A percentile compares a stretch with the other conserved stretches of the same genome.
Evolutionary conservation across 2,888 invertebrate species (phyloP).

Genomic region (Erpobdella octoculata): DNA sequence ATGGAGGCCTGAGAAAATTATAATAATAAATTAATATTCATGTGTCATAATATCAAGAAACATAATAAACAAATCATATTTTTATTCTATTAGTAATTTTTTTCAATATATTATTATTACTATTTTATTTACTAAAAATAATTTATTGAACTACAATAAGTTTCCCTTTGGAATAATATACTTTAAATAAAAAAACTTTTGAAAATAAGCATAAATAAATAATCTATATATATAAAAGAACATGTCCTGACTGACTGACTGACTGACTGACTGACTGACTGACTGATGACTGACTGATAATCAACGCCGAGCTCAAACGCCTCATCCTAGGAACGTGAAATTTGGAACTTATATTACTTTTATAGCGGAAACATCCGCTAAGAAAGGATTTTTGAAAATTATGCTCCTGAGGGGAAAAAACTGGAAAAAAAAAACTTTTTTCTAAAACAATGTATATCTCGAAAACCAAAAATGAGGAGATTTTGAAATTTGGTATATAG

Average conservation of each 20-base stretch:
- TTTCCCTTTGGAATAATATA: not conserved
- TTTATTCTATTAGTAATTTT: not conserved
- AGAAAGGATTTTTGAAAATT: no score
- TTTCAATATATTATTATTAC: not conserved
- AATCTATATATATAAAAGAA: not conserved
- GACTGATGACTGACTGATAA: no score
- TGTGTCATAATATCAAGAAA: not conserved
- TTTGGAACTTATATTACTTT: no score
- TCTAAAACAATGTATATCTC: no score
- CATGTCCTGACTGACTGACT: not conserved
- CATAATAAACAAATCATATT: not conserved
- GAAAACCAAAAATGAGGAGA: no score
- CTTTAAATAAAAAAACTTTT: not conserved
- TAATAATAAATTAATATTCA: not conserved
- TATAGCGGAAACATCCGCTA: no score
- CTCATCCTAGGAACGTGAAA: no score
- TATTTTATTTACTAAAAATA: not conserved
- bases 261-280: constrained; percentile 14
- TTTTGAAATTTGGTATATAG: no score
- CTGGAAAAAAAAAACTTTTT: no score
- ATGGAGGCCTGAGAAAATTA: constrained; percentile 5
- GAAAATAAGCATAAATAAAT: not conserved
- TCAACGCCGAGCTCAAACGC: no score
- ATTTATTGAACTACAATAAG: not conserved
- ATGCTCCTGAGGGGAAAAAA: no score